Conservation (phyloP, 2,113 vertebrate genomes). For the Neomonachus schauinslandi region DNA sequence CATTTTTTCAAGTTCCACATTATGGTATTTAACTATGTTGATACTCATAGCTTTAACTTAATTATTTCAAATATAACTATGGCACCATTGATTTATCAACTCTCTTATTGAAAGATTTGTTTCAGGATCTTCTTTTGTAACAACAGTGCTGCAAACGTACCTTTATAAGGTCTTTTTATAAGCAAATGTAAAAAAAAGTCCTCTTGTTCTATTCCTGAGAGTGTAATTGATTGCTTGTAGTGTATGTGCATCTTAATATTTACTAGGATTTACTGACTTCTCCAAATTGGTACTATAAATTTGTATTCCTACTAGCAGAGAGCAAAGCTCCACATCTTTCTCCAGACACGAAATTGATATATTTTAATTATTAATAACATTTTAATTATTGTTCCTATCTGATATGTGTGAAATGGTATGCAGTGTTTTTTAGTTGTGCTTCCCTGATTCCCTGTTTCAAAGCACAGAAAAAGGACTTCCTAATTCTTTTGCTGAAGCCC, state of each 20-base stretch:
- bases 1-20: not conserved
- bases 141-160: not conserved
- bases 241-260: not conserved
- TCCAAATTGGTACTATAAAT: not conserved
- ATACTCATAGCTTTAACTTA: not conserved
- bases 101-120: not conserved
- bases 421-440: not conserved
- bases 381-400: not conserved
- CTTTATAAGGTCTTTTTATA: not conserved
- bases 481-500: not conserved
- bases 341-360: not conserved
- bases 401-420: not conserved
- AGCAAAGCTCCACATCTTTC: not conserved
- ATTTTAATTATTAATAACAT: slow-evolving; percentile 9
- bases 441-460: not conserved
- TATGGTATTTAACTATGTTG: not conserved
- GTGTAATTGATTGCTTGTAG: not conserved
- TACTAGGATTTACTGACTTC: not conserved
- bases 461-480: not conserved
- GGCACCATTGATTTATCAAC: not conserved
- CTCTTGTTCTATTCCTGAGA: not conserved
- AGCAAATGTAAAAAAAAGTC: not conserved
- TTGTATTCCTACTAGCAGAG: not conserved
- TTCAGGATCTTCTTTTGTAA: not conserved
- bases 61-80: not conserved